A percentile compares a stretch with the other conserved stretches of the same genome.
phyloP scores from a whole-genome alignment of 2,888 invertebrate genomes.

The Dicyrtomina minuta region DNA sequence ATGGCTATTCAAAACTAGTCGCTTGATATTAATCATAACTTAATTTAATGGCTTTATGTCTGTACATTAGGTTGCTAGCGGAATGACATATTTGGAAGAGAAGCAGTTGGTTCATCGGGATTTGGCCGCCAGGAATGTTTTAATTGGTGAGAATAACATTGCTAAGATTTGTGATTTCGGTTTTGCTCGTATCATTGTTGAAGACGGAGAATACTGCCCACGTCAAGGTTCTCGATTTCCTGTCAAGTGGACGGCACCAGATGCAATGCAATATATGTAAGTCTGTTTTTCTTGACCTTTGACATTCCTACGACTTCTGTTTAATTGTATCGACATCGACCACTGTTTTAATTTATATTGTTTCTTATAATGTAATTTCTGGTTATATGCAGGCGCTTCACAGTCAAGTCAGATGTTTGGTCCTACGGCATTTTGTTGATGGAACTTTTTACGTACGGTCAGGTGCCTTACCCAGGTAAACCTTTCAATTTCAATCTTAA shows the following conservation, averaged over 20 bases:
- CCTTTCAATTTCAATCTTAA: too few relatives aligned
- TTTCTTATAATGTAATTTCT: background rate
- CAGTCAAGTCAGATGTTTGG: constrained; percentile 99
- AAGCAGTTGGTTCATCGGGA: constrained; percentile 93
- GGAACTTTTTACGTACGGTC: constrained; percentile 94
- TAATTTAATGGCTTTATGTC: too few relatives aligned
- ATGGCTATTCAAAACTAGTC: too few relatives aligned
- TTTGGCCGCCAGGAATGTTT: constrained; percentile 89
- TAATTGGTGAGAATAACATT: constrained; percentile 86
- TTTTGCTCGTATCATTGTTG: constrained; percentile 89
- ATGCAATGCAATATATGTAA: constrained; percentile 56
- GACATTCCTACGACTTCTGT: too few relatives aligned
- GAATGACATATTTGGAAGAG: constrained; percentile 91
- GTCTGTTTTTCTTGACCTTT: background rate
- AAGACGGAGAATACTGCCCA: constrained; percentile 93
- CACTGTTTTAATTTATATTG: too few relatives aligned
- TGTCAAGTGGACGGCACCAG: constrained; percentile 98
- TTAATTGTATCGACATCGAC: too few relatives aligned
- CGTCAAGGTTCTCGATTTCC: constrained; percentile 93
- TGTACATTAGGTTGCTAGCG: constrained; percentile 83
- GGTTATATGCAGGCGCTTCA: constrained; percentile 84
- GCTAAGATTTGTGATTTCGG: constrained; percentile 81
- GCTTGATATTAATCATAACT: too few relatives aligned
- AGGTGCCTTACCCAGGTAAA: constrained; percentile 92
- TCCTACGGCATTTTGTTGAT: constrained; percentile 92